Conservation (phyloP, 2,113 vertebrate genomes). For the Synodontis membranacea region DNA sequence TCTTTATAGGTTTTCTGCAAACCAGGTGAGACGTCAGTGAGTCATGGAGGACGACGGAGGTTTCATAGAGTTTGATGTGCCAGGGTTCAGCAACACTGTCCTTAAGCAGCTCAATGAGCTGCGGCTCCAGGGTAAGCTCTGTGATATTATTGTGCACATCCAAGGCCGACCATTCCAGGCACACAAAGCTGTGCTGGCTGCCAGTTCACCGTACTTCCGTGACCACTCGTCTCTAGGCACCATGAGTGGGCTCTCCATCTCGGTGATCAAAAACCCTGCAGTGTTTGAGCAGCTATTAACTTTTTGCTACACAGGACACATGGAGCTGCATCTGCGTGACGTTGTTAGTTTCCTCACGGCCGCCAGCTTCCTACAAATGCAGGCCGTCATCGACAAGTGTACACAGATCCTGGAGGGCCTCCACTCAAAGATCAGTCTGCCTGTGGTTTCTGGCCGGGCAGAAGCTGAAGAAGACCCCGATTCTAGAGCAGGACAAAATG, state of each 20-base stretch:
- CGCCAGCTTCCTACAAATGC: slow-evolving; percentile 98
- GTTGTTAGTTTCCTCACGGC: slow-evolving; percentile 97
- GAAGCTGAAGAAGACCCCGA: slow-evolving; percentile 55
- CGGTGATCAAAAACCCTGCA: slow-evolving; percentile 95
- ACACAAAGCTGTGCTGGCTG: slow-evolving; percentile 95
- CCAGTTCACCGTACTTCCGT: slow-evolving; percentile 96
- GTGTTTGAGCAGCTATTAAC: slow-evolving; percentile 97
- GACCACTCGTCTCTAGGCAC: slow-evolving; percentile 96
- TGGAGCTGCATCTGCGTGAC: slow-evolving; percentile 95
- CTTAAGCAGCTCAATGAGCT: slow-evolving; percentile 96
- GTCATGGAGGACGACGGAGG: slow-evolving; percentile 95
- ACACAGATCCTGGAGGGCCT: slow-evolving; percentile 97
- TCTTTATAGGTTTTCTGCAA: slow-evolving; percentile 16
- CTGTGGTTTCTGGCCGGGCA: slow-evolving; percentile 53
- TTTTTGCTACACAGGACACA: slow-evolving; percentile 98
- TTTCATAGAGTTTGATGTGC: slow-evolving; percentile 98
- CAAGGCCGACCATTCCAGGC: slow-evolving; percentile 96
- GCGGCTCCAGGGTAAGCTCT: slow-evolving; percentile 94
- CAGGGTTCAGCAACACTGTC: slow-evolving; percentile 96
- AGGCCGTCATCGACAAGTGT: slow-evolving; percentile 97
- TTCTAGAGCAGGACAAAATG: slow-evolving; percentile 78
- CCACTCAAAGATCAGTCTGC: slow-evolving; percentile 93
- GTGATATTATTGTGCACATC: slow-evolving; percentile 98
- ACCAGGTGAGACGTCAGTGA: slow-evolving; percentile 73
- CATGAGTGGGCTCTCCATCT: slow-evolving; percentile 98